Conservation (phyloP, 1,140 invertebrate genomes). For the Chionoecetes opilio region DNA sequence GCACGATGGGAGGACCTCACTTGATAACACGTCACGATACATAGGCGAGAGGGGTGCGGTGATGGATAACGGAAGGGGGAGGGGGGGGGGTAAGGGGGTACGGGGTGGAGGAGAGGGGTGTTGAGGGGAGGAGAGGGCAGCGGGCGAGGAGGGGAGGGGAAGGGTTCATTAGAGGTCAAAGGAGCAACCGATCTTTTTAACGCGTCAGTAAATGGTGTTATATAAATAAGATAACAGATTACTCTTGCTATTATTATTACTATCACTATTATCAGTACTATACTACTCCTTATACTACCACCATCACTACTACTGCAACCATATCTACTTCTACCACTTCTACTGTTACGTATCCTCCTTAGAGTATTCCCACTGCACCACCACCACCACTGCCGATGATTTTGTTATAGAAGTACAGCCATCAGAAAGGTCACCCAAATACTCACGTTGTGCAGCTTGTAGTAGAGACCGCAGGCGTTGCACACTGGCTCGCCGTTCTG, state of each 20-base stretch:
- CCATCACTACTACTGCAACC: no score
- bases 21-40: no score
- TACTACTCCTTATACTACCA: not conserved
- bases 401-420: no score
- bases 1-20: no score
- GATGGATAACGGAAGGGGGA: not conserved
- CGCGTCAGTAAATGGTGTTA: not conserved
- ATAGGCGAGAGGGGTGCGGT: no score
- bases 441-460: conserved; percentile 77
- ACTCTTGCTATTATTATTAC: not conserved
- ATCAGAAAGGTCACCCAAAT: not conserved
- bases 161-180: not conserved
- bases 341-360: not conserved
- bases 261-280: not conserved
- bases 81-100: not conserved
- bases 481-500: conserved; percentile 88
- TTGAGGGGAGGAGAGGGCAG: not conserved
- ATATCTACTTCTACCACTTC: not conserved
- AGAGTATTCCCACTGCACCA: not conserved
- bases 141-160: not conserved
- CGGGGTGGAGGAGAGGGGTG: not conserved
- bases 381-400: no score
- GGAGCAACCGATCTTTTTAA: not conserved
- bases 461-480: conserved; percentile 76
- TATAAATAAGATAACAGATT: not conserved